Base-by-base conservation (phyloP, 2,888 invertebrate genomes). In the Liopterus haemorrhoidalis region DNA sequence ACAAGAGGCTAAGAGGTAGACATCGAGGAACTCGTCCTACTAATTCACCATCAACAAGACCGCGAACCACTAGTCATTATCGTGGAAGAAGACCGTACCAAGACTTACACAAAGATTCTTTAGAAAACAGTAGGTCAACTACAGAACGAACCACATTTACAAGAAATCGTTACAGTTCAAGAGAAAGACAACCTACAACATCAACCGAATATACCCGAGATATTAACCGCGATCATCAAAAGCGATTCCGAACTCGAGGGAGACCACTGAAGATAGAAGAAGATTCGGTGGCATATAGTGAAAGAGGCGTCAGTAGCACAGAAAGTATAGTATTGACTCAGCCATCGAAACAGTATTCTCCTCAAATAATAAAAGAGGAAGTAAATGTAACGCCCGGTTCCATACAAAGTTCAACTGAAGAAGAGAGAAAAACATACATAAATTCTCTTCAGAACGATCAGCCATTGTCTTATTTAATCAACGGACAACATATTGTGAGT, bases 61-160 rank as follows among this genome's bases (percentile, higher is more conserved):
- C 66, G 41, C 58, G 65, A 4, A 52, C 61, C 2, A 60, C 64
- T 28, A 15, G 31, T 5, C n/a, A n/a, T n/a, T 45, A 45, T 15
- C 64, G 70, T 32, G 61, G 67, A n/a, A 59, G 73, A 47, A 65
- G 71, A 44, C 71, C 72, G 11, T 65, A 64, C 48, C 58, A 59
- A 49, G 60, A 53, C 3, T 59, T 64, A 21, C 59, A 56, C 5
- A 46, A 52, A 42, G 38, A 54, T n/a, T 49, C 48, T 14, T 47
- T 51, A 4, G 56, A 55, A 33, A 40, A 51, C 46, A 49, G 42
- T 32, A 51, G 43, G 36, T 51, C 47, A 39, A 40, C 43, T 16
- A 28, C 39, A 19, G 32, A 24, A 1, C 22, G 33, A 41, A 14
- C 39, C 9, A 40, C 36, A 12, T 20, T 22, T 6, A 41, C 11